phyloP scores from a whole-genome alignment of 30 jellyfish, hydroid and myxozoan species.

The Aurelia sp. region DNA sequence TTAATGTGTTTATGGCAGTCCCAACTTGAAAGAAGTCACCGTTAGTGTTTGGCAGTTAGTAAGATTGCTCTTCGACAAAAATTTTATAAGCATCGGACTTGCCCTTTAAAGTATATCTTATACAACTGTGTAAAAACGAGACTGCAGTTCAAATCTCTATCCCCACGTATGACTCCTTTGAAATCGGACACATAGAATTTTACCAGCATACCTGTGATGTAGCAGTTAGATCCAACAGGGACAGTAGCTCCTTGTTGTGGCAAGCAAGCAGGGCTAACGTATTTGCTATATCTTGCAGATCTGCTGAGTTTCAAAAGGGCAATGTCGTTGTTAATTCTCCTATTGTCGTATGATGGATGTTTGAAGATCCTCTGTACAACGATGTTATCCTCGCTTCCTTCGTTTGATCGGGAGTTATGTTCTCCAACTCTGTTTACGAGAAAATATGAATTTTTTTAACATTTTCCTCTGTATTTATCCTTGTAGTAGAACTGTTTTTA shows the following conservation, averaged over 20 bases:
- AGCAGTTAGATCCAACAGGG: constrained; percentile 11
- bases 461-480: too few species aligned
- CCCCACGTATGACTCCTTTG: too few species aligned
- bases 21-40: too few species aligned
- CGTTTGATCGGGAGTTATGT: constrained; percentile 29
- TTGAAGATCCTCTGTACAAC: constrained; percentile 44
- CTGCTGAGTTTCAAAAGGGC: constrained; percentile 53
- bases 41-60: too few species aligned
- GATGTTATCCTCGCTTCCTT: constrained; percentile 60
- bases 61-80: too few species aligned
- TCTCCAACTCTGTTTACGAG: constrained; percentile 52
- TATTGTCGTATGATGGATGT: constrained; percentile 35
- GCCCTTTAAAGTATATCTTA: too few species aligned
- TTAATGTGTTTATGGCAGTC: too few species aligned
- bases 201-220: constrained; percentile 6
- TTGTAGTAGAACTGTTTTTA: too few species aligned
- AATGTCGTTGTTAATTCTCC: constrained; percentile 48
- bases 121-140: too few species aligned
- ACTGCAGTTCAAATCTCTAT: too few species aligned
- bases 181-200: neutral
- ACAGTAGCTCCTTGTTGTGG: neutral
- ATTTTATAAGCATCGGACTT: too few species aligned
- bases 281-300: neutral
- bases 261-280: constrained; percentile 21
- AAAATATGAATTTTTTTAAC: too few species aligned